Percentiles rank a stretch among this genome's conserved stretches.
phyloP scores from a whole-genome alignment of 2,888 invertebrate species.

The Harpalus rufipes region DNA sequence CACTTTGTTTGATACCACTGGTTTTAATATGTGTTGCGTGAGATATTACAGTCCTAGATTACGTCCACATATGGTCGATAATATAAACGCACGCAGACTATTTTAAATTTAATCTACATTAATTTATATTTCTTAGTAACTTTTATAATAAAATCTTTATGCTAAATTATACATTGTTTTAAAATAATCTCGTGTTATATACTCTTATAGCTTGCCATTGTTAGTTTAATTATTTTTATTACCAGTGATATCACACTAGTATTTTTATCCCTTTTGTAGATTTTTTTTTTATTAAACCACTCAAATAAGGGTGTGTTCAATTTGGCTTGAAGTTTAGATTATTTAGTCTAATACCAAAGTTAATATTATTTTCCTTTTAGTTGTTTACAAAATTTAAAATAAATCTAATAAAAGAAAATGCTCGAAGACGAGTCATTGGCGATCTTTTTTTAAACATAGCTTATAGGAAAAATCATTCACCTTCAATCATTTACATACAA shows the following conservation, averaged over 20 bases:
- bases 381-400: too few relatives aligned
- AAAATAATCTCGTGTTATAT: slow-evolving; percentile 30
- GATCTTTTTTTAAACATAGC: too few relatives aligned
- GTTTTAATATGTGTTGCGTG: slow-evolving; percentile 56
- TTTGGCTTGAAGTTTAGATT: too few relatives aligned
- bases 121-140: slow-evolving; percentile 57
- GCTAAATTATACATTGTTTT: slow-evolving; percentile 53
- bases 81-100: slow-evolving; percentile 59
- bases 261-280: background rate
- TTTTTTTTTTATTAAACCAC: too few relatives aligned
- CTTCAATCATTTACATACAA: too few relatives aligned
- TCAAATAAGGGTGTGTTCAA: too few relatives aligned
- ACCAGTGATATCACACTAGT: background rate
- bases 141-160: slow-evolving; percentile 56
- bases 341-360: too few relatives aligned
- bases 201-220: background rate
- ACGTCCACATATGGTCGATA: slow-evolving; percentile 66
- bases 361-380: too few relatives aligned
- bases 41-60: slow-evolving; percentile 63
- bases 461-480: too few relatives aligned
- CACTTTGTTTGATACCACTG: slow-evolving; percentile 56
- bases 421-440: too few relatives aligned
- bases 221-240: slow-evolving; percentile 50
- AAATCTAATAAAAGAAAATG: too few relatives aligned
- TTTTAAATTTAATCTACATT: slow-evolving; percentile 66